Percentiles rank a stretch among this genome's conserved stretches.
Evolutionary conservation across 2,888 invertebrate genomes (phyloP).

Genomic region (Heliconius sara): DNA sequence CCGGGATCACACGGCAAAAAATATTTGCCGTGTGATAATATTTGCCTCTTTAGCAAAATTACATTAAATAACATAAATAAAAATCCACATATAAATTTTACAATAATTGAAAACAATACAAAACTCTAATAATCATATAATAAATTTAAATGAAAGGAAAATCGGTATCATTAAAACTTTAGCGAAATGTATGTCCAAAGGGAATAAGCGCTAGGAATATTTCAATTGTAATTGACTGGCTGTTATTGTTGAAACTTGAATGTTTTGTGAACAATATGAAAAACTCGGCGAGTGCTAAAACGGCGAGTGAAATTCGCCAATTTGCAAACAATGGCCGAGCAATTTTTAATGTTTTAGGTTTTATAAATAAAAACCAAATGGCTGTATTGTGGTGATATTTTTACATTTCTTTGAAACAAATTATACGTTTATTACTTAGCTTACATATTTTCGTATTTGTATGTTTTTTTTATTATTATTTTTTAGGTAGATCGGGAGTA

Average conservation of each 20-base stretch:
- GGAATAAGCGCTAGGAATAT: constrained; percentile 31
- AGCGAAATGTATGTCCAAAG: constrained; percentile 4
- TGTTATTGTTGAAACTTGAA: constrained; percentile 45
- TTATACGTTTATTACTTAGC: neutral
- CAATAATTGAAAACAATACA: neutral
- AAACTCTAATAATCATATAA: neutral
- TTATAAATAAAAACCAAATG: constrained; percentile 39
- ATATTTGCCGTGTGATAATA: no score
- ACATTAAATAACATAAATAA: neutral
- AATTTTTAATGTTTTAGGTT: constrained; percentile 44
- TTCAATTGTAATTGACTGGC: constrained; percentile 43
- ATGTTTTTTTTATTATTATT: neutral
- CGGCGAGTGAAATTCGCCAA: constrained; percentile 43
- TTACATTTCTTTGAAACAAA: neutral
- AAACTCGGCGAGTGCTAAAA: constrained; percentile 42
- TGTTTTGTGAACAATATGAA: constrained; percentile 44
- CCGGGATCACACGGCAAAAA: no score
- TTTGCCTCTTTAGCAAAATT: accelerated
- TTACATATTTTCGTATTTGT: neutral
- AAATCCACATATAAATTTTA: neutral
- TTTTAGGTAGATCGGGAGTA: neutral
- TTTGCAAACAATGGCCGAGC: constrained; percentile 43
- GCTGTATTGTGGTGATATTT: constrained; percentile 14
- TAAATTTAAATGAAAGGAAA: neutral
- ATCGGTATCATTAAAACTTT: constrained; percentile 17